Evolutionary conservation across 2,888 invertebrate genomes (phyloP).

Genomic region (Leistus spinibarbis): DNA sequence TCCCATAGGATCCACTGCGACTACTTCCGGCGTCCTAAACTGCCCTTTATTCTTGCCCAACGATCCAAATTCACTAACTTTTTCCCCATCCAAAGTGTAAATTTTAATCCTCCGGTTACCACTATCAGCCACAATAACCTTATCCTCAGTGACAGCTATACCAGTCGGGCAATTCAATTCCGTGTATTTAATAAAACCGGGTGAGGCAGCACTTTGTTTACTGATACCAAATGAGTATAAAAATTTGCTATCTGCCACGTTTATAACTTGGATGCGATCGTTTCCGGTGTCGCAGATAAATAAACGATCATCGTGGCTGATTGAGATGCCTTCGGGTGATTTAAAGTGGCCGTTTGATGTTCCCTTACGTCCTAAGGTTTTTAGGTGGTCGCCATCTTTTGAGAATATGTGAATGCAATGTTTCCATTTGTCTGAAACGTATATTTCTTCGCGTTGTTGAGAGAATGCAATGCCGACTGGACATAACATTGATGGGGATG

Average conservation of each 20-base stretch:
- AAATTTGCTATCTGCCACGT: slow-evolving; percentile 65
- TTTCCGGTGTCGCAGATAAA: slow-evolving; percentile 82
- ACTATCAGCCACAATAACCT: slow-evolving; percentile 68
- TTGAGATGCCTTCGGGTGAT: slow-evolving; percentile 76
- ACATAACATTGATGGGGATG: slow-evolving; percentile 65
- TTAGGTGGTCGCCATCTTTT: slow-evolving; percentile 64
- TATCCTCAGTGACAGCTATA: slow-evolving; percentile 65
- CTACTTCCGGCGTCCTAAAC: slow-evolving; percentile 74
- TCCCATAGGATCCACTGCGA: slow-evolving; percentile 73
- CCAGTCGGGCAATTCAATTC: slow-evolving; percentile 75
- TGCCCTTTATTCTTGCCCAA: slow-evolving; percentile 71
- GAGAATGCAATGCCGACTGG: slow-evolving; percentile 68
- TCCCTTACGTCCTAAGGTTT: slow-evolving; percentile 70
- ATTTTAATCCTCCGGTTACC: slow-evolving; percentile 73
- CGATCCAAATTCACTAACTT: slow-evolving; percentile 68
- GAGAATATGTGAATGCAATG: slow-evolving; percentile 73
- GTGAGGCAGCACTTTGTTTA: slow-evolving; percentile 52
- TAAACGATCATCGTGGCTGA: slow-evolving; percentile 62
- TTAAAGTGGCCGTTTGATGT: slow-evolving; percentile 66
- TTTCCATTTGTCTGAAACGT: slow-evolving; percentile 71
- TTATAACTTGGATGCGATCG: slow-evolving; percentile 68
- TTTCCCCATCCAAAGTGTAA: slow-evolving; percentile 63
- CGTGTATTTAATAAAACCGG: slow-evolving; percentile 53
- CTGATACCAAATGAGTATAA: slow-evolving; percentile 65
- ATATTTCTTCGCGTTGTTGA: slow-evolving; percentile 63